Evolutionary conservation across 2,797 vertebrate species (phyloP), one percentile per base, ranked within the genome.

Genomic region (Pogoniulus pusillus): DNA sequence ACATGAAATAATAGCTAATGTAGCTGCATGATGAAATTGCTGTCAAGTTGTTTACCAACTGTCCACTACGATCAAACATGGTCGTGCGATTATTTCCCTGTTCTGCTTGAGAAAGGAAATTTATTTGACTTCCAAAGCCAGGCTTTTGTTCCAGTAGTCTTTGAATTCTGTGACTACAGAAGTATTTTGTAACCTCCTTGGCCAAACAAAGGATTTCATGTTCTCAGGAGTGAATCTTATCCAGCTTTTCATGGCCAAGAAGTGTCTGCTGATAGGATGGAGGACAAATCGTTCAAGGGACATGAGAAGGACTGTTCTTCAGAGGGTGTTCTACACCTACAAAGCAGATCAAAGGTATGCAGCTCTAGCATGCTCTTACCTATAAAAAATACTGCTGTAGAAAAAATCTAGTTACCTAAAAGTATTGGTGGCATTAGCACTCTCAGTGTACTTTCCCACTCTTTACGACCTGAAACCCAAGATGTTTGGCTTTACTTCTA

Each of bases 31-130:
- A 95, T 68, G 23, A 95, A 82, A 89, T 75, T 90, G 70, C 86
- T 90, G 88, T 90, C 95, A 95, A 93, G 73, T 93, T 95, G 92
- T 93, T 95, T 96, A 94, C 80, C 74, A 94, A 84, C 82, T 91
- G 93, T 82, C 93, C 91, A 57, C 32, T 30, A 65, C 3, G 4
- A 93, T 94, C 87, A 93, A 88, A 92, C 72, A 87, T 26, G 72
- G 83, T 89, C 65, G 75, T 89, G 53, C 68, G 72, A 91, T 92
- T 87, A 65, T 91, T 84, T 91, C 76, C 59, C 55, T 75, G 53
- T 47, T 80, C 59, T 77, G 51, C 55, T 77, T 70, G n/a, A 80
- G 49, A 41, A 70, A 62, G 89, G 11, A 82, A 82, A 43, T 7
- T 2, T 27, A 74, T 66, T 82, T 87, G 47, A 91, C 75, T 95